phyloP scores from a whole-genome alignment of 2,797 vertebrate genomes.

The Meriones psammophilus region DNA sequence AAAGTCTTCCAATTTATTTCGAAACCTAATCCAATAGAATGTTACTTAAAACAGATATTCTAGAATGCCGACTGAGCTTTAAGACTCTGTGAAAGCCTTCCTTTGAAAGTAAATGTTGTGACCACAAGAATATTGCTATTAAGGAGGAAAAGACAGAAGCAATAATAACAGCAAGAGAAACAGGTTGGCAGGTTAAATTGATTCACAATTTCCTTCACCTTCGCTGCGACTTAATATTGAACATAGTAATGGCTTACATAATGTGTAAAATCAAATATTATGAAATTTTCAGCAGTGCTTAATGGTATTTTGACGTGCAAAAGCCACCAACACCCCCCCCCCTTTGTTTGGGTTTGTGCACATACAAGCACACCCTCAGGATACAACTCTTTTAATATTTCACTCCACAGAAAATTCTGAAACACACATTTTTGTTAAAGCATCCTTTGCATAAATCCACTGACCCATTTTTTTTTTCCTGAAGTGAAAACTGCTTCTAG shows the following conservation, averaged over 20 bases:
- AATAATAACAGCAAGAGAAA: conserved; percentile 34
- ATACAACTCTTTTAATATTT: conserved; percentile 88
- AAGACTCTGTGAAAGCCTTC: conserved; percentile 23
- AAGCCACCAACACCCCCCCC: conserved; percentile 65
- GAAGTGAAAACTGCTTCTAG: conserved; percentile 65
- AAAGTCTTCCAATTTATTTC: conserved; percentile 54
- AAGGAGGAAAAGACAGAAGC: conserved; percentile 47
- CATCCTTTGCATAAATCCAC: conserved; percentile 78
- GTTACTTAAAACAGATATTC: conserved; percentile 5
- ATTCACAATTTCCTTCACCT: conserved; percentile 84
- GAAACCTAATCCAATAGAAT: background rate
- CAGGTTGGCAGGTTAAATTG: conserved; percentile 46
- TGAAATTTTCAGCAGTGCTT: conserved; percentile 69
- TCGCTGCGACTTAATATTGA: conserved; percentile 70
- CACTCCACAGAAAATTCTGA: conserved; percentile 67
- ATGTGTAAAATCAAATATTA: conserved; percentile 54
- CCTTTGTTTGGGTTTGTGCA: conserved; percentile 65
- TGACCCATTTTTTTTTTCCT: conserved; percentile 80
- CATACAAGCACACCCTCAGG: conserved; percentile 81
- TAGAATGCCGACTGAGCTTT: background rate
- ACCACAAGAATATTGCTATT: conserved; percentile 47
- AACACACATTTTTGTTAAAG: conserved; percentile 80
- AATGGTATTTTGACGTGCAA: conserved; percentile 64
- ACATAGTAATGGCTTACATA: conserved; percentile 62
- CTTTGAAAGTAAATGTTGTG: conserved; percentile 30